These are phyloP conservation scores for Phalacrocorax carbo DNA, from an alignment of 2,113 vertebrate genomes.

Conservation along the genomic window DNA sequence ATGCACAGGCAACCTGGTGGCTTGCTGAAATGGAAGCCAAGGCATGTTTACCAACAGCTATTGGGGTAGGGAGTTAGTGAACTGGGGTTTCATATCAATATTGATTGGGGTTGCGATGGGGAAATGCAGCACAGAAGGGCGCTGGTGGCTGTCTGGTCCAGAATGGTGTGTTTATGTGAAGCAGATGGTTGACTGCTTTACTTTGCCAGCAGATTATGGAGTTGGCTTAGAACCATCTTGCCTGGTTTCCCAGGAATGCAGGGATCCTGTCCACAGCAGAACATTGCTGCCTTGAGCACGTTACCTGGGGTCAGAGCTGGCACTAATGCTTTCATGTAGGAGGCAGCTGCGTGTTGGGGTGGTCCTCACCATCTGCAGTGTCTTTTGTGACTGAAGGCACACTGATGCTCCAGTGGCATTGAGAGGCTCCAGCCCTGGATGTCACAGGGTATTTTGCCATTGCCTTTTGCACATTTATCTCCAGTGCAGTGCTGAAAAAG, in stretches of 20 bases:
- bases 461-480: background rate
- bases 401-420: background rate
- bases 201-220: constrained; percentile 5
- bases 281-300: accelerated
- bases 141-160: background rate
- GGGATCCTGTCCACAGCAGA: background rate
- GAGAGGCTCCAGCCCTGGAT: background rate
- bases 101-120: background rate
- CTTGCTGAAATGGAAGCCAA: background rate
- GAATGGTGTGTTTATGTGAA: background rate
- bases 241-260: background rate
- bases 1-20: background rate
- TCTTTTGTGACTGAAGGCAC: background rate
- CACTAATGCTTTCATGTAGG: accelerated
- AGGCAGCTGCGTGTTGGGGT: background rate
- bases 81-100: background rate
- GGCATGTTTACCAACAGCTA: background rate
- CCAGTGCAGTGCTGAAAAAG: background rate
- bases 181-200: constrained; percentile 30
- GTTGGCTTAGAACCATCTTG: background rate
- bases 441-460: background rate
- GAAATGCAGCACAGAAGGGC: background rate
- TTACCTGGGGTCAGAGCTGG: background rate
- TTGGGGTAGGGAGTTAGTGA: background rate
- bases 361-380: accelerated